Evolutionary conservation across 2,888 invertebrate species (phyloP), one percentile per base, ranked within the genome.

Genomic region (Drosophila multiciliata): DNA sequence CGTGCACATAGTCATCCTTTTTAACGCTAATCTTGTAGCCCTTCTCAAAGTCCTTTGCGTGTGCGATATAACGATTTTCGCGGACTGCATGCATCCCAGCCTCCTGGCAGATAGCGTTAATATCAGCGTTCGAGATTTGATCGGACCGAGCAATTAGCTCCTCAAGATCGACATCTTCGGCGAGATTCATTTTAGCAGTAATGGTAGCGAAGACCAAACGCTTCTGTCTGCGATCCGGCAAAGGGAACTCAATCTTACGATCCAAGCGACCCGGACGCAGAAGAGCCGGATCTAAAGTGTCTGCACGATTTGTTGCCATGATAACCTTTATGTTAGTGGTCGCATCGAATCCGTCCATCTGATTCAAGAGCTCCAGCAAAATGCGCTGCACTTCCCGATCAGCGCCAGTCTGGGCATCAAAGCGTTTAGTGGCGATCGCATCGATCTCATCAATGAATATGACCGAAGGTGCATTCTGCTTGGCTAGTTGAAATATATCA

Each of bases 361-460:
- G 99, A 94, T 99, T 99, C 7, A 99, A 94, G 61, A 99, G 94
- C 91, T 99, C 99, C 32, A 99, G 94, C 45, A 99, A 94, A 93
- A 99, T 99, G 93, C 99, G 96, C 92, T 99, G 99, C 0, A 99
- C 99, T 93, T 99, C 99, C 87, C 99, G 95, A 94, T 99, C 99
- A 49, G 99, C 99, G 85, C 99, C 99, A 71, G 99, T 99, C 93
- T 99, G 99, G 2, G 99, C 99, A 94, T 99, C 99, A 93, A 99
- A 98, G 93, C 99, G 95, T 94, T 99, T 99, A 5, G 99, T 99
- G 8, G 99, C 99, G 86, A 99, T 99, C 48, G 99, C 99, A 94
- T 99, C 99, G 89, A 99, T 99, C 94, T 99, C 99, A 94, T 99
- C 99, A 91, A 99, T 99, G 93, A 99, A 99, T 88, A 99, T 99